Base-by-base conservation (phyloP, 1,140 invertebrate genomes). In the Platyscapa corneri region DNA sequence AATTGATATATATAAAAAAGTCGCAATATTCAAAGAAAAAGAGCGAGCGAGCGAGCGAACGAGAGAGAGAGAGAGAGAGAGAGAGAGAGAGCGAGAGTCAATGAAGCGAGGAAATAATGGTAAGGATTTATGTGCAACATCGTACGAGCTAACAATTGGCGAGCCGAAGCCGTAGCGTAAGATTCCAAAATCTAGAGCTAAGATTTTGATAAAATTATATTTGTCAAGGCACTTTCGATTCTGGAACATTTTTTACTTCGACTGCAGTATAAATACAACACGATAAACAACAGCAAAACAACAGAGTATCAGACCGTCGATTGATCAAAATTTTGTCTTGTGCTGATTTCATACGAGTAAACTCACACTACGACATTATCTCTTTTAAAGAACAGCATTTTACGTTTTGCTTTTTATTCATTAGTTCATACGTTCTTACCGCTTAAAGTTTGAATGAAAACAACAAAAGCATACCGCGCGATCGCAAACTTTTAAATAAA, bases 1-100 rank as follows among this genome's bases (percentile, higher is more conserved):
- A 88, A 86, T 82, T 86, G 81, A 87, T 80, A 83, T 85, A 83
- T 85, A 67, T 86, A 39, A 77, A 89, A 74, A 86, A 75, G 67
- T 87, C 75, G 86, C 81, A 80, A 83, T 84, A 79, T 85, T 67
- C 46, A 79, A 60, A 64, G n/a, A 32, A 53, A 30, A 60, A 34
- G 37, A 32, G 20, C 42, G 12, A 46, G 12, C 6, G 42, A 46
- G 42, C 12, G n/a, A 67, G 65, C 30, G 34, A 67, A 3, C 14
- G 30, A 34, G 65, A 67, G 12, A 34, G 30, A 34, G 14, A n/a
- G n/a, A n/a, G n/a, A 37, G 34, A 72, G 14, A 37, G 67, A 42
- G 77, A 86, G 46, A 37, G n/a, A 81, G 77, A 85, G 7, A 84
- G 46, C 46, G 34, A 74, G 1, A 42, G 1, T n/a, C 12, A 42